A percentile compares a stretch with the other conserved stretches of the same genome.
phyloP scores from a whole-genome alignment of 1,140 invertebrate genomes.

The Drosophila ironensis region DNA sequence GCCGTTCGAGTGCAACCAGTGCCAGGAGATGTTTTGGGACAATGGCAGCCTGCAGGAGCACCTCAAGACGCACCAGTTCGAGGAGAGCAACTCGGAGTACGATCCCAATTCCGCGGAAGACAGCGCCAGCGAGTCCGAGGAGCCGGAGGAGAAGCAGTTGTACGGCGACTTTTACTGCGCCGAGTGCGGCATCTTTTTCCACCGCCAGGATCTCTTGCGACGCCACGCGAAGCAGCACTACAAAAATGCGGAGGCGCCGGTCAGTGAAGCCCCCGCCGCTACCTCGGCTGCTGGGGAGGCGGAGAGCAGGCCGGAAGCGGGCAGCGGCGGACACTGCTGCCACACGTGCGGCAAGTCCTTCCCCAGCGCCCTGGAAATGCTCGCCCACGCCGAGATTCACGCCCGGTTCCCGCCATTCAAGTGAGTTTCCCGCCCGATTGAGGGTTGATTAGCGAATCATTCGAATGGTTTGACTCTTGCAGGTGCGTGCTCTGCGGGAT shows the following conservation, averaged over 20 bases:
- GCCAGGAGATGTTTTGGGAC: conserved; percentile 91
- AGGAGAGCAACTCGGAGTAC: conserved; percentile 80
- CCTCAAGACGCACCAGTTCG: conserved; percentile 84
- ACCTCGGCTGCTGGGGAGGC: conserved; percentile 55
- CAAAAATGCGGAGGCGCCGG: conserved; percentile 43
- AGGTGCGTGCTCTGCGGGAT: conserved; percentile 80
- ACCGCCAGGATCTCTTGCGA: conserved; percentile 88
- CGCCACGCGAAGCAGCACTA: conserved; percentile 85
- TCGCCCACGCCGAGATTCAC: conserved; percentile 90
- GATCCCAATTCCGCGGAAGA: conserved; percentile 81
- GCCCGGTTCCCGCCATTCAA: conserved; percentile 84
- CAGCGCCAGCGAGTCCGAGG: conserved; percentile 83
- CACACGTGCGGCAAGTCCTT: conserved; percentile 90
- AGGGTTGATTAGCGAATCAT: too few relatives aligned
- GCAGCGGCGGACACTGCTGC: conserved; percentile 82
- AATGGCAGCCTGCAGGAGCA: conserved; percentile 86
- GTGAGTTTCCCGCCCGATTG: too few relatives aligned
- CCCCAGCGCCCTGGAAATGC: conserved; percentile 87
- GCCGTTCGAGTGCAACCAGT: conserved; percentile 89
- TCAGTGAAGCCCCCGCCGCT: background rate
- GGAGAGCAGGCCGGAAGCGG: conserved; percentile 57
- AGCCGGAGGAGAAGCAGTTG: conserved; percentile 84
- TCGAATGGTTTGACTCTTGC: background rate
- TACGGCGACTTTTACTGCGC: conserved; percentile 89
- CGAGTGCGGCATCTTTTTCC: conserved; percentile 89